Evolutionary conservation across 2,113 vertebrate genomes (phyloP).

Genomic region (Hippocampus zosterae): DNA sequence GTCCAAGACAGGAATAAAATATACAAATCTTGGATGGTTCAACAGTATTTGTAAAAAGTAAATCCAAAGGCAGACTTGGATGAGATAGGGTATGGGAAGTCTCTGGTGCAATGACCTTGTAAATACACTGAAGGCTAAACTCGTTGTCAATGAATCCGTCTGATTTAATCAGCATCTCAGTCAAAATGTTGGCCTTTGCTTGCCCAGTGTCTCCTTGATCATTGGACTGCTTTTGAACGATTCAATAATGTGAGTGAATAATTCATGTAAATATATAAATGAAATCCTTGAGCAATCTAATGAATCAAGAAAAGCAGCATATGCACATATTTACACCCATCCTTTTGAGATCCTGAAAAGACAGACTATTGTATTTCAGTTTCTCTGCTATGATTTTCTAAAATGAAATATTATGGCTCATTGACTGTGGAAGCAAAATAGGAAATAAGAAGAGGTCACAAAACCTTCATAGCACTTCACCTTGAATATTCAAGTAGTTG

Average conservation of each 20-base stretch:
- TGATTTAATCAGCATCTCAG: constrained; percentile 47
- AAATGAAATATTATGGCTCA: neutral
- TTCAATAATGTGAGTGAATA: constrained; percentile 10
- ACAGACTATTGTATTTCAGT: neutral
- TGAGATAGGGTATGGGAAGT: constrained; percentile 18
- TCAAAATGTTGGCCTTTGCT: constrained; percentile 29
- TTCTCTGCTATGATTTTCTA: neutral
- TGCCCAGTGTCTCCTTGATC: constrained; percentile 16
- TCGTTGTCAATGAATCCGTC: constrained; percentile 46
- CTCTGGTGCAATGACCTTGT: constrained; percentile 50
- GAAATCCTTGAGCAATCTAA: constrained; percentile 27
- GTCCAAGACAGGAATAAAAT: constrained; percentile 12
- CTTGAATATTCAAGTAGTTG: too few species aligned
- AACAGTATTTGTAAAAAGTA: constrained; percentile 28
- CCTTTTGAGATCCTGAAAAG: neutral
- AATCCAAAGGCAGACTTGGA: constrained; percentile 19
- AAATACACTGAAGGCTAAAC: constrained; percentile 39
- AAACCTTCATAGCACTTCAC: too few species aligned
- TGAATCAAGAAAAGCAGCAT: constrained; percentile 24
- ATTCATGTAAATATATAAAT: constrained; percentile 22
- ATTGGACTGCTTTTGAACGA: constrained; percentile 12
- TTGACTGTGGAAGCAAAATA: too few species aligned
- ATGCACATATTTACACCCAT: neutral
- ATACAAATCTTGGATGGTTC: neutral
- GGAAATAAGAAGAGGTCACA: neutral